phyloP scores from a whole-genome alignment of 2,797 vertebrate species.

The Rhabdomys pumilio region DNA sequence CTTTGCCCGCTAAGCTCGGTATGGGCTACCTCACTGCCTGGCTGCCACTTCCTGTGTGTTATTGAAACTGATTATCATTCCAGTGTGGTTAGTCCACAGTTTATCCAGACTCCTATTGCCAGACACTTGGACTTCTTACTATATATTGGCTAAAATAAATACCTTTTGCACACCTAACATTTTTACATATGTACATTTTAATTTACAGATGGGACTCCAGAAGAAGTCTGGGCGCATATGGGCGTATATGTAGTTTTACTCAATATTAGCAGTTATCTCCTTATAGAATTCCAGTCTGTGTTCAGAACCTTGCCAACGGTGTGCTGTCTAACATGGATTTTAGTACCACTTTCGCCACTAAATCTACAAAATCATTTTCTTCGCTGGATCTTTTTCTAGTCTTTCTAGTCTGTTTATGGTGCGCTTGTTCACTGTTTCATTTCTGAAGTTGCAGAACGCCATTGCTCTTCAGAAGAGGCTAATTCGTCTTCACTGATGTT shows the following conservation, averaged over 20 bases:
- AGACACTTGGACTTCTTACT: background rate
- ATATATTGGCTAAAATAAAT: background rate
- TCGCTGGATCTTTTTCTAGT: background rate
- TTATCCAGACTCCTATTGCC: background rate
- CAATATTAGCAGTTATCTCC: background rate
- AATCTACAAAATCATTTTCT: background rate
- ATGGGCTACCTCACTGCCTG: background rate
- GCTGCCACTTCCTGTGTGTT: background rate
- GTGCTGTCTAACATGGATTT: background rate
- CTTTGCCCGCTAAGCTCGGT: background rate
- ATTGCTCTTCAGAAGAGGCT: background rate
- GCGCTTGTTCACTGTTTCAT: background rate
- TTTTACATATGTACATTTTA: background rate
- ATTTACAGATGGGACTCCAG: background rate
- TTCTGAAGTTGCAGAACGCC: background rate
- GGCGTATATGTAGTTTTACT: background rate
- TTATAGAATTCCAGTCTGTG: too few species aligned
- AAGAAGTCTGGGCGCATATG: background rate
- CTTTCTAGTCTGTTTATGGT: background rate
- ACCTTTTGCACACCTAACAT: background rate
- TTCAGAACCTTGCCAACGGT: background rate
- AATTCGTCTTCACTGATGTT: background rate
- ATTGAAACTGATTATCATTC: background rate
- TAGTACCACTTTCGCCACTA: background rate
- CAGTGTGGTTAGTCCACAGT: too few species aligned